Percentiles rank a stretch among this genome's conserved stretches.
phyloP scores from a whole-genome alignment of 2,888 invertebrate genomes.

The Taphrorychus bicolor region DNA sequence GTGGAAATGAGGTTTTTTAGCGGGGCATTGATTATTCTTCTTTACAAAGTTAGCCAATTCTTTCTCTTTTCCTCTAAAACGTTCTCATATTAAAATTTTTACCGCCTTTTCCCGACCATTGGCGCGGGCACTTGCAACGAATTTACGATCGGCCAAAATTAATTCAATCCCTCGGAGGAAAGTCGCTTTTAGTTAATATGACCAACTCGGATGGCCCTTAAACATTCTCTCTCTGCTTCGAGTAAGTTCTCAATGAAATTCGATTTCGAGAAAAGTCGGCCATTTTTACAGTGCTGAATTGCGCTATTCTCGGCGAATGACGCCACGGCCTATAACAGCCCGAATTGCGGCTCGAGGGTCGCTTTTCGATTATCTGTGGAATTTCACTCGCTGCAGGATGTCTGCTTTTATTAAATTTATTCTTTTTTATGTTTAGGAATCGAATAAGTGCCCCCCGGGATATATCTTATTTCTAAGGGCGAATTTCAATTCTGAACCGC shows the following conservation, averaged over 20 bases:
- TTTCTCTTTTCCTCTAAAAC: background rate
- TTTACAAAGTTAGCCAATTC: background rate
- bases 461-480: background rate
- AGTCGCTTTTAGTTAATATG: constrained; percentile 33
- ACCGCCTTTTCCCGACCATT: constrained; percentile 6
- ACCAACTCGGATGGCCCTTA: constrained; percentile 25
- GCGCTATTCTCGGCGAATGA: constrained; percentile 25
- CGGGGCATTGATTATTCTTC: constrained; percentile 14
- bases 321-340: constrained; percentile 24
- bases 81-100: constrained; percentile 23
- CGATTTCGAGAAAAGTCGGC: constrained; percentile 20
- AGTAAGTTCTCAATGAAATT: constrained; percentile 31
- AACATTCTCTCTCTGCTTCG: constrained; percentile 13
- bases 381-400: constrained; percentile 29
- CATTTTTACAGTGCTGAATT: constrained; percentile 25
- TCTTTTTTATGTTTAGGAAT: constrained; percentile 30
- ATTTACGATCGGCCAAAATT: constrained; percentile 43
- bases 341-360: constrained; percentile 23
- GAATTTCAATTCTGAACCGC: background rate
- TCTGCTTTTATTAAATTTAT: constrained; percentile 36
- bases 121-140: constrained; percentile 14
- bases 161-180: constrained; percentile 38
- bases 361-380: constrained; percentile 32
- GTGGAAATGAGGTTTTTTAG: background rate
- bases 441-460: constrained; percentile 12